These are phyloP conservation scores for Misgurnus mizolepis DNA, from an alignment of 2,113 vertebrate species.

Conservation along the genomic window DNA sequence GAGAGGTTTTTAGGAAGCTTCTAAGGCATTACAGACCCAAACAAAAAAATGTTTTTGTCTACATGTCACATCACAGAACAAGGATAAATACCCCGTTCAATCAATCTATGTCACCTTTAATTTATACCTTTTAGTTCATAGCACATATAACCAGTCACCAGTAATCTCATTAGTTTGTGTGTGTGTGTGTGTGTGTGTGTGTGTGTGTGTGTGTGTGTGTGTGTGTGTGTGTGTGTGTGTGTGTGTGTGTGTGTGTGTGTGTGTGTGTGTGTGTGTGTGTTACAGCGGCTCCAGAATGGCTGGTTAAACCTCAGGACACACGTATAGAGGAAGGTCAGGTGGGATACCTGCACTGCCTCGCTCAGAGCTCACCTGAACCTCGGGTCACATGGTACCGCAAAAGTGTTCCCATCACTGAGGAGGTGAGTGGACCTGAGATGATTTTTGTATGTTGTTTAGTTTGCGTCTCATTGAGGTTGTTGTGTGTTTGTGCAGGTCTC, in stretches of 20 bases:
- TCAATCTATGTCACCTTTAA: too few relatives aligned
- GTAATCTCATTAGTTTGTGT: not conserved
- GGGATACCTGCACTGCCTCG: slow-evolving; percentile 90
- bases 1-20: too few relatives aligned
- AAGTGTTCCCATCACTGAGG: slow-evolving; percentile 75
- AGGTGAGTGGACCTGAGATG: slow-evolving; percentile 71
- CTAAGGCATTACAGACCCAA: too few relatives aligned
- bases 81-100: too few relatives aligned
- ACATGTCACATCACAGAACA: too few relatives aligned
- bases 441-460: too few relatives aligned
- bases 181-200: slow-evolving; percentile 43
- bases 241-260: slow-evolving; percentile 37
- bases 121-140: too few relatives aligned
- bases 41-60: too few relatives aligned
- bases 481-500: slow-evolving; percentile 75
- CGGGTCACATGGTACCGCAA: slow-evolving; percentile 88
- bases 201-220: slow-evolving; percentile 34
- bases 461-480: not conserved
- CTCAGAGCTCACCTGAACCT: slow-evolving; percentile 84
- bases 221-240: slow-evolving; percentile 35
- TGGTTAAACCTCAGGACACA: slow-evolving; percentile 86
- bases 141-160: too few relatives aligned
- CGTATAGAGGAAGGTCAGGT: slow-evolving; percentile 90
- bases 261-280: slow-evolving; percentile 42
- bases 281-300: slow-evolving; percentile 87